Conservation (phyloP, 2,888 invertebrate genomes). For the Sphaerophoria rueppellii region DNA sequence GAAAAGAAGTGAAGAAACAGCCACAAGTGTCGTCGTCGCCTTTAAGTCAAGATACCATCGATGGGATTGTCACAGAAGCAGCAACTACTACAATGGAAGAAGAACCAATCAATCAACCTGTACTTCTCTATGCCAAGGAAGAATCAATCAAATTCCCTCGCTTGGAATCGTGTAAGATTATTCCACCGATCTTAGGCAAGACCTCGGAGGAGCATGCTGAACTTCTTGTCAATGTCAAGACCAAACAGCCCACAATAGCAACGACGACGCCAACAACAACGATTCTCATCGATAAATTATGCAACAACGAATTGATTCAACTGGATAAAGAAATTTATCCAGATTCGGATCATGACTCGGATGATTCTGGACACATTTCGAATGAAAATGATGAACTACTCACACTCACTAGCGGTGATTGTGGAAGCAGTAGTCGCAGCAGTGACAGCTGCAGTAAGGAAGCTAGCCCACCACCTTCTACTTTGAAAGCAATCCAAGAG, state of each 20-base stretch:
- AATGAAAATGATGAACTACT: constrained; percentile 85
- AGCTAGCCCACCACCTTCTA: constrained; percentile 74
- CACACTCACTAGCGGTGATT: constrained; percentile 64
- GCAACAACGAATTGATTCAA: constrained; percentile 36
- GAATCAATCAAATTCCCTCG: constrained; percentile 78
- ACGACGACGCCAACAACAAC: constrained; percentile 21
- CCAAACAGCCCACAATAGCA: constrained; percentile 61
- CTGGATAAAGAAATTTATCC: constrained; percentile 55
- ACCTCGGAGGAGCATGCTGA: constrained; percentile 80
- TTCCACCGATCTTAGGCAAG: constrained; percentile 79
- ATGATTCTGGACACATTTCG: constrained; percentile 92
- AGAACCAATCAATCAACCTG: background rate
- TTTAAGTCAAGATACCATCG: constrained; percentile 50
- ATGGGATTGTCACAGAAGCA: background rate
- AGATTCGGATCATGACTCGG: constrained; percentile 84
- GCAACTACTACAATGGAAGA: background rate
- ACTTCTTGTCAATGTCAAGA: constrained; percentile 79
- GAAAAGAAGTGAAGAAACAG: constrained; percentile 46
- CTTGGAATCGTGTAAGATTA: constrained; percentile 80
- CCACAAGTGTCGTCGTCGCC: constrained; percentile 4
- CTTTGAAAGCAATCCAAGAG: background rate
- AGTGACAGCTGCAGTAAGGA: constrained; percentile 51
- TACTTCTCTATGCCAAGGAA: constrained; percentile 78
- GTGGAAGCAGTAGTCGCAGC: constrained; percentile 70
- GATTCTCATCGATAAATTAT: constrained; percentile 63